A percentile compares a stretch with the other conserved stretches of the same genome.
phyloP scores from a whole-genome alignment of 2,888 invertebrate species.

The Bombylius discolor region DNA sequence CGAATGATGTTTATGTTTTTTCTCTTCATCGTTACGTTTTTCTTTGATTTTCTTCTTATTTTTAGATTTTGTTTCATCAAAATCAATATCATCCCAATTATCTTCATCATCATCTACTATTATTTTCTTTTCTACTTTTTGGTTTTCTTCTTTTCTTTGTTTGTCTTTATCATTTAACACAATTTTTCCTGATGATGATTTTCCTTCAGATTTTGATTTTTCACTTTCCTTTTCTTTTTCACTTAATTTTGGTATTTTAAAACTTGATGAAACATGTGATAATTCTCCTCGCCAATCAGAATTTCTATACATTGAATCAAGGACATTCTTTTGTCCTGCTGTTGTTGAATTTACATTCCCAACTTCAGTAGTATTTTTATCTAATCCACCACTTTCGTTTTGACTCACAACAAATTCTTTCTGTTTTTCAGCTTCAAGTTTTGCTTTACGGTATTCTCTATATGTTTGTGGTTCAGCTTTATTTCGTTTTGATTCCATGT shows the following conservation, averaged over 20 bases:
- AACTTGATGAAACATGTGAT: constrained; percentile 12
- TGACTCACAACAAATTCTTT: not conserved
- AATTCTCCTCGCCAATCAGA: not conserved
- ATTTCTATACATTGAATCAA: not conserved
- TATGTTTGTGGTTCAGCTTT: constrained; percentile 25
- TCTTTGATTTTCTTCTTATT: too few species aligned
- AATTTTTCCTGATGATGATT: not conserved
- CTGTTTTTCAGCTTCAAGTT: constrained; percentile 2
- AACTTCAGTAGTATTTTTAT: not conserved
- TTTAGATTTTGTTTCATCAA: not conserved
- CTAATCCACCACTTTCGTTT: not conserved
- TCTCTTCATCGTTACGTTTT: too few species aligned
- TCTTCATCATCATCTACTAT: not conserved
- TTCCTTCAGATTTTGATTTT: not conserved
- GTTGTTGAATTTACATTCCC: not conserved
- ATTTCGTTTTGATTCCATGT: constrained; percentile 22
- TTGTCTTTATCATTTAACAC: not conserved
- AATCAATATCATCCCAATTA: not conserved
- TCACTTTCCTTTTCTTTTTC: not conserved
- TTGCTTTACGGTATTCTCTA: constrained; percentile 25
- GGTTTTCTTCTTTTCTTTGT: not conserved
- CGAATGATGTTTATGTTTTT: too few species aligned
- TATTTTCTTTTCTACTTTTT: not conserved
- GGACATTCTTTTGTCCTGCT: not conserved
- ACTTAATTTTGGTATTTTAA: constrained; percentile 24